These are phyloP conservation scores for Xylota sylvarum DNA, from an alignment of 2,888 invertebrate species.

Conservation along the genomic window DNA sequence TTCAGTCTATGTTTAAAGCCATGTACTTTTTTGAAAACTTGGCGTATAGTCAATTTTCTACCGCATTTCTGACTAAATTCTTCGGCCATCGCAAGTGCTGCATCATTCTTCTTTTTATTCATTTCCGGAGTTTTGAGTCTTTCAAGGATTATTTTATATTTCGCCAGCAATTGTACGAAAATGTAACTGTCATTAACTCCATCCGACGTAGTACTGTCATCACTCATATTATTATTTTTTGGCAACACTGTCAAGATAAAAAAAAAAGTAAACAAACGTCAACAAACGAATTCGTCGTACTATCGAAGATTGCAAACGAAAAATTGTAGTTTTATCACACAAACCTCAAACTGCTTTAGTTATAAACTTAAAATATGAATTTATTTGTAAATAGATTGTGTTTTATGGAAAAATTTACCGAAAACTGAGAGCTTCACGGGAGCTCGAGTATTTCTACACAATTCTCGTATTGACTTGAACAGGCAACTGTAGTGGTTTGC, in stretches of 20 bases:
- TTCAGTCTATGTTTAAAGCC: constrained; percentile 32
- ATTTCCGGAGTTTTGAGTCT: neutral
- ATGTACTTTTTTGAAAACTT: constrained; percentile 26
- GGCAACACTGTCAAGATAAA: neutral
- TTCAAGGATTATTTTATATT: neutral
- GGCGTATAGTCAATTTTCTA: constrained; percentile 6
- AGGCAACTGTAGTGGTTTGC: too few species aligned
- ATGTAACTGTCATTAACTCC: neutral
- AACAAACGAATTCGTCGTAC: neutral
- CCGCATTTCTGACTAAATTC: constrained; percentile 7
- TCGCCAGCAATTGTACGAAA: constrained; percentile 11
- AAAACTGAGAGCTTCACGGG: neutral
- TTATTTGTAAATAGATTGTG: too few species aligned
- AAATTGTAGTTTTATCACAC: too few species aligned
- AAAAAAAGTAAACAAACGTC: neutral
- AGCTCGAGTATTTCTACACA: neutral
- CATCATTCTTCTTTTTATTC: neutral
- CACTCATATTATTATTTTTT: neutral
- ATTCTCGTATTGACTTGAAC: too few species aligned
- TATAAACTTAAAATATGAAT: too few species aligned
- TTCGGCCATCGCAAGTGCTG: neutral
- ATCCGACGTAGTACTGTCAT: neutral
- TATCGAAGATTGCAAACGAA: neutral
- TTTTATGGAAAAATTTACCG: neutral
- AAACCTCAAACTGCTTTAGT: too few species aligned